Conservation (phyloP, 1,140 invertebrate species). For the Neoseiulus cucumeris region DNA sequence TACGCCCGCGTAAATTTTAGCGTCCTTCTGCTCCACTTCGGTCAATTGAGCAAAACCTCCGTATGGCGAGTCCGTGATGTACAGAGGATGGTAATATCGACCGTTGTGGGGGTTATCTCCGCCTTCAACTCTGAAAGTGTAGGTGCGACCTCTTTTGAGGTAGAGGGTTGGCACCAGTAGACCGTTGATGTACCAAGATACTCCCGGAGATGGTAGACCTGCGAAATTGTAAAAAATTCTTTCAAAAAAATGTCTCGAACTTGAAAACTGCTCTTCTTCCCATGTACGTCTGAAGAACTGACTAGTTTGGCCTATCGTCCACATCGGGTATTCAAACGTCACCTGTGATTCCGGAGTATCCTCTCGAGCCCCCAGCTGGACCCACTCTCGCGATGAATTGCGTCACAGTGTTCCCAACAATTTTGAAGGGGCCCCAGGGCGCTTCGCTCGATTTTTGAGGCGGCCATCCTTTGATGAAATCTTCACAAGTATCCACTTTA, state of each 20-base stretch:
- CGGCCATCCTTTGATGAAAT: constrained; percentile 20
- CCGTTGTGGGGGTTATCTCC: constrained; percentile 64
- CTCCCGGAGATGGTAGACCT: constrained; percentile 61
- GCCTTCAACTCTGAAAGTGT: constrained; percentile 40
- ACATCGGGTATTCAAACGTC: too few relatives aligned
- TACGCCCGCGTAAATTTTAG: constrained; percentile 62
- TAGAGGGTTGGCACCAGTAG: constrained; percentile 63
- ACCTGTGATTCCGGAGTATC: constrained; percentile 57
- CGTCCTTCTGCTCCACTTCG: constrained; percentile 40
- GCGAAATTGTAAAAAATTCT: constrained; percentile 16
- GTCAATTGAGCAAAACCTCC: constrained; percentile 54
- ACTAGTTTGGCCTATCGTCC: too few relatives aligned
- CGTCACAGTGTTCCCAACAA: constrained; percentile 53
- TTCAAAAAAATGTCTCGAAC: too few relatives aligned
- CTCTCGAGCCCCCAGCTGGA: constrained; percentile 49
- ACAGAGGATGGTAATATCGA: constrained; percentile 70
- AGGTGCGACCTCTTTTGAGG: constrained; percentile 58
- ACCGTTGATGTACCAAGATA: constrained; percentile 79
- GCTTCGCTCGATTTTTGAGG: neutral
- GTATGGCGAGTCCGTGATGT: constrained; percentile 64
- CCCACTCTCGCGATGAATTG: constrained; percentile 54
- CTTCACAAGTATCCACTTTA: constrained; percentile 23
- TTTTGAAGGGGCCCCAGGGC: constrained; percentile 50
- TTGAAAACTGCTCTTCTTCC: neutral
- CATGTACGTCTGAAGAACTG: neutral